A percentile compares a stretch with the other conserved stretches of the same genome.
These are phyloP conservation scores for Zosterops lateralis DNA, from an alignment of 2,113 vertebrate species.

Conservation along the genomic window DNA sequence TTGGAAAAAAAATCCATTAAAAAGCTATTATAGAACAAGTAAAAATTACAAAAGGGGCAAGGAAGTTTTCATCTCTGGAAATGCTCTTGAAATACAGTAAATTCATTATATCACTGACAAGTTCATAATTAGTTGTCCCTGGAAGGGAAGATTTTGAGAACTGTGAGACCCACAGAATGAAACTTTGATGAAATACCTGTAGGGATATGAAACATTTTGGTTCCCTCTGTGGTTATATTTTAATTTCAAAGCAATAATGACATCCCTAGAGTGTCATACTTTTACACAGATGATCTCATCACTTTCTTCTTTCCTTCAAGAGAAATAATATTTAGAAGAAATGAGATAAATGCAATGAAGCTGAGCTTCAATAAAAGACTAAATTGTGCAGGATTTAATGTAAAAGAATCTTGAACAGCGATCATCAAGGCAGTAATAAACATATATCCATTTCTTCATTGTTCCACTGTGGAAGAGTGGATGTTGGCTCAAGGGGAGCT, in stretches of 20 bases:
- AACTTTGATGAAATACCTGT: background rate
- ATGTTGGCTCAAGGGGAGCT: background rate
- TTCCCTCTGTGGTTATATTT: background rate
- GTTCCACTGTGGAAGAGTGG: background rate
- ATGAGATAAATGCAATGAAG: background rate
- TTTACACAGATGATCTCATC: background rate
- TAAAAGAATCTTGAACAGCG: background rate
- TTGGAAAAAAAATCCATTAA: background rate
- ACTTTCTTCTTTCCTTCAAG: background rate
- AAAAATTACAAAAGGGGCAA: background rate
- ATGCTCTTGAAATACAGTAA: background rate
- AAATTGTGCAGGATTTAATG: background rate
- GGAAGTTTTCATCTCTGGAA: background rate
- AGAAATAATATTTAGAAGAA: background rate
- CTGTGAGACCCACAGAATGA: background rate
- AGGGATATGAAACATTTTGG: background rate
- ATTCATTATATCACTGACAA: background rate
- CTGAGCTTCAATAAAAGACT: background rate
- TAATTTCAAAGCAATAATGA: background rate
- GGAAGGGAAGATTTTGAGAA: background rate
- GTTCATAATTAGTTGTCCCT: background rate
- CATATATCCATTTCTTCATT: background rate
- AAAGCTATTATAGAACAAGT: background rate
- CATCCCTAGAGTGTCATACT: background rate
- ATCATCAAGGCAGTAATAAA: background rate